Evolutionary conservation across 2,888 invertebrate genomes (phyloP), one percentile per base, ranked within the genome.

Genomic region (Idaea straminata): DNA sequence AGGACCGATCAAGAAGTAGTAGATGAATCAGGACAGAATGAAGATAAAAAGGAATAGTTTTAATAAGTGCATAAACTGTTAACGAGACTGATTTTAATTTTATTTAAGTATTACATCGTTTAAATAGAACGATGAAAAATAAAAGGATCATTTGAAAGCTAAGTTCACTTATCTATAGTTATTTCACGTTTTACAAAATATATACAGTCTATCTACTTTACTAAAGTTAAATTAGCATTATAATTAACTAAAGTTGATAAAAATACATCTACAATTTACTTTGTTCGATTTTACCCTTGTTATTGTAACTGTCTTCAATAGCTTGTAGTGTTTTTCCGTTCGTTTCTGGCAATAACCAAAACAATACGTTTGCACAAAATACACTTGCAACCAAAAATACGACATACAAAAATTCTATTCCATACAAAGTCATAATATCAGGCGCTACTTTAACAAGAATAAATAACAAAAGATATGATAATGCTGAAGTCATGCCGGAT

Each of bases 311-410:
- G 94, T 89, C 65, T 68, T 71, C 69, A 4, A 68, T 69, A 5
- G 65, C 61, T 58, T 71, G 69, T 15, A 77, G 96, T 94, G 88
- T 97, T 95, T 82, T 96, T 94, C 72, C 93, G 65, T 75, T 74
- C 0, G 82, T 82, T 62, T 82, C 79, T 7, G 82, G 82, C 59
- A 83, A 67, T n/a, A 80, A 61, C 65, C 77, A 79, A 62, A 61
- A 68, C 16, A 81, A 62, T 63, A 66, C n/a, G 13, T 15, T 25
- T 4, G 15, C 15, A 62, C 38, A 63, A n/a, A 67, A 3, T 10
- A 63, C 63, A 63, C 59, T 61, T 25, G 66, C 25, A 47, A 69
- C 3, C 0, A 62, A 36, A 5, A 64, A 61, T 7, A 61, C 5
- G 4, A 61, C 69, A 61, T 57, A 65, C 34, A 62, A 34, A 15